phyloP scores from a whole-genome alignment of 2,888 invertebrate genomes.

The Eupithecia insigniata region DNA sequence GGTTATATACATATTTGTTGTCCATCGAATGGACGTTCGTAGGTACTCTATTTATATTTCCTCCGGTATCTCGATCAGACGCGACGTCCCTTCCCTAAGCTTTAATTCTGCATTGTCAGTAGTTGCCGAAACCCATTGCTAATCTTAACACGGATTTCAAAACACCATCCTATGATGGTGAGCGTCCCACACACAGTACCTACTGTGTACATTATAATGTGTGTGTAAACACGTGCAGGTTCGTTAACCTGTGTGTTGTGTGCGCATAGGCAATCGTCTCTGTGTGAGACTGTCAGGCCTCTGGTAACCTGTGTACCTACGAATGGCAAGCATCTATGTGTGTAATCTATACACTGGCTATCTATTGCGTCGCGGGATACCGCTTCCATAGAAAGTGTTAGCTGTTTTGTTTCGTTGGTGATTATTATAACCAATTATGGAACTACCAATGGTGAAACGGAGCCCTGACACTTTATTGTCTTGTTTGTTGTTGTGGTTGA shows the following conservation, averaged over 20 bases:
- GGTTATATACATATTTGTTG: not conserved
- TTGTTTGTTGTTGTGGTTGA: slow-evolving; percentile 8
- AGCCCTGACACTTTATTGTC: not conserved
- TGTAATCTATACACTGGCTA: slow-evolving; percentile 35
- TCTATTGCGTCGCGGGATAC: slow-evolving; percentile 40
- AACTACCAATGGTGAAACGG: slow-evolving; percentile 9
- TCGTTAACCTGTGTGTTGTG: slow-evolving; percentile 67
- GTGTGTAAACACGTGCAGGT: slow-evolving; percentile 68
- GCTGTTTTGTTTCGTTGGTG: slow-evolving; percentile 22
- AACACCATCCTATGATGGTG: slow-evolving; percentile 35
- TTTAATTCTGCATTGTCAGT: not conserved
- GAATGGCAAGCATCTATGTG: slow-evolving; percentile 23
- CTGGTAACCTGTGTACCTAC: slow-evolving; percentile 33
- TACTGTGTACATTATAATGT: slow-evolving; percentile 49
- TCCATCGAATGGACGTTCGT: not conserved
- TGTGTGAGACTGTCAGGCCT: slow-evolving; percentile 39
- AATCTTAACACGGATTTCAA: slow-evolving; percentile 27
- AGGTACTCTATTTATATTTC: not conserved
- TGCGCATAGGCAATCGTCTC: slow-evolving; percentile 50
- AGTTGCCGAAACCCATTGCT: slow-evolving; percentile 8
- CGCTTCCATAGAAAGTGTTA: slow-evolving; percentile 38
- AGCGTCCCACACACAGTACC: slow-evolving; percentile 41
- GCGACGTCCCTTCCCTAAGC: slow-evolving; percentile 2
- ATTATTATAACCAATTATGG: slow-evolving; percentile 14
- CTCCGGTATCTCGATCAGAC: not conserved